Conservation (phyloP, 2,797 vertebrate species). For the Sebastes iracundus region DNA sequence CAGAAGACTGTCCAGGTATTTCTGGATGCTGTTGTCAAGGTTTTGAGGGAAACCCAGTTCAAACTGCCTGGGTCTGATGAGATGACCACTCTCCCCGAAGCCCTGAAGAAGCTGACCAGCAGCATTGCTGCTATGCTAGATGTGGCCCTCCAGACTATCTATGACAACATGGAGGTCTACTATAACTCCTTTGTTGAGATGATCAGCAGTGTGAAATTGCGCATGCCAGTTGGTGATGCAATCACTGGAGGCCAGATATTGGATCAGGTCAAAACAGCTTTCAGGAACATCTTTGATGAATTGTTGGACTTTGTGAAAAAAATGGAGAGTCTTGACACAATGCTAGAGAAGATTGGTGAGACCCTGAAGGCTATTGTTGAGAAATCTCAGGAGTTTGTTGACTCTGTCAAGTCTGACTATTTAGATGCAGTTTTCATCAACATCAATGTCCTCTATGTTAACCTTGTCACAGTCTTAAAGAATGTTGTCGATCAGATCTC, state of each 20-base stretch:
- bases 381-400: conserved; percentile 76
- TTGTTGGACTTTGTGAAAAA: conserved; percentile 69
- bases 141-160: conserved; percentile 58
- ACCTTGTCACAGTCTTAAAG: conserved; percentile 61
- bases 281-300: conserved; percentile 67
- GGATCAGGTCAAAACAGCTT: conserved; percentile 57
- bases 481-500: conserved; percentile 66
- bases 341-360: conserved; percentile 78
- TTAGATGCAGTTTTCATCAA: conserved; percentile 70
- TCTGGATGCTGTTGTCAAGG: conserved; percentile 79
- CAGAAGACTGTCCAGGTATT: conserved; percentile 63
- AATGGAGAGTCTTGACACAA: conserved; percentile 81
- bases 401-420: conserved; percentile 77
- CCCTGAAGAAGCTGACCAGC: conserved; percentile 71
- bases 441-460: conserved; percentile 51
- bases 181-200: conserved; percentile 78
- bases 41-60: conserved; percentile 84
- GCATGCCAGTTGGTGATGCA: conserved; percentile 71
- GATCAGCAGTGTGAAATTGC: conserved; percentile 78
- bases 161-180: conserved; percentile 57
- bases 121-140: conserved; percentile 65
- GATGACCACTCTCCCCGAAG: conserved; percentile 80
- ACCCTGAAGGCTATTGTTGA: conserved; percentile 75
- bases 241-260: conserved; percentile 76
- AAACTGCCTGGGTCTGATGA: conserved; percentile 81